Conservation (phyloP, 1,140 invertebrate genomes). For the Heliconius melpomene region DNA sequence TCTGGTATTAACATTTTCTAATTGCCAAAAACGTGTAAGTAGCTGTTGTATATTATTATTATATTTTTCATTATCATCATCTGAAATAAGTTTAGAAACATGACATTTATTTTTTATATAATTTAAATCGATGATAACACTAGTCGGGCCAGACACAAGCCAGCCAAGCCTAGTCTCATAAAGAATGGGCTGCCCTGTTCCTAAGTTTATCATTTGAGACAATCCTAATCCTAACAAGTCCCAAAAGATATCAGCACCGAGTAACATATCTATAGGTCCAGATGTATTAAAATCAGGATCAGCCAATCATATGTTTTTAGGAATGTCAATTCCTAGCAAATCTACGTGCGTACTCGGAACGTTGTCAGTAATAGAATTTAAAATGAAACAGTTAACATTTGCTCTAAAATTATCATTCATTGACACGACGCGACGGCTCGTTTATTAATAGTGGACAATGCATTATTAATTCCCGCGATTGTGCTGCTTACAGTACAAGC, state of each 20-base stretch:
- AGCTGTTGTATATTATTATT: constrained; percentile 6
- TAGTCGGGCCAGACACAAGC: constrained; percentile 23
- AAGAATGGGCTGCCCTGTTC: constrained; percentile 41
- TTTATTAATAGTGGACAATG: constrained; percentile 34
- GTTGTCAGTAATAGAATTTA: constrained; percentile 37
- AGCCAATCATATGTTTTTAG: constrained; percentile 42
- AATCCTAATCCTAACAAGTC: constrained; percentile 29
- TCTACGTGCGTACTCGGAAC: constrained; percentile 34
- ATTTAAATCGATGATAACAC: neutral
- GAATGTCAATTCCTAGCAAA: constrained; percentile 40
- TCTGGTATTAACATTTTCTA: constrained; percentile 38
- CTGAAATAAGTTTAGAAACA: neutral
- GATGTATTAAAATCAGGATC: constrained; percentile 52
- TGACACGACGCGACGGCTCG: constrained; percentile 34
- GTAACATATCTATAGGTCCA: constrained; percentile 38
- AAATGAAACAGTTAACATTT: constrained; percentile 43
- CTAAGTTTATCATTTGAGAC: constrained; percentile 37
- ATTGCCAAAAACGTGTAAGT: constrained; percentile 38
- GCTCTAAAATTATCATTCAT: constrained; percentile 34
- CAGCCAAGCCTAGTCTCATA: constrained; percentile 43
- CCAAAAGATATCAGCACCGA: constrained; percentile 49
- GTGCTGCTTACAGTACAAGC: constrained; percentile 34
- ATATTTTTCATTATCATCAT: neutral
- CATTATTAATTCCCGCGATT: constrained; percentile 14
- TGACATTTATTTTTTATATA: neutral